phyloP scores from a whole-genome alignment of 2,113 vertebrate genomes.

The Leuciscus idus region DNA sequence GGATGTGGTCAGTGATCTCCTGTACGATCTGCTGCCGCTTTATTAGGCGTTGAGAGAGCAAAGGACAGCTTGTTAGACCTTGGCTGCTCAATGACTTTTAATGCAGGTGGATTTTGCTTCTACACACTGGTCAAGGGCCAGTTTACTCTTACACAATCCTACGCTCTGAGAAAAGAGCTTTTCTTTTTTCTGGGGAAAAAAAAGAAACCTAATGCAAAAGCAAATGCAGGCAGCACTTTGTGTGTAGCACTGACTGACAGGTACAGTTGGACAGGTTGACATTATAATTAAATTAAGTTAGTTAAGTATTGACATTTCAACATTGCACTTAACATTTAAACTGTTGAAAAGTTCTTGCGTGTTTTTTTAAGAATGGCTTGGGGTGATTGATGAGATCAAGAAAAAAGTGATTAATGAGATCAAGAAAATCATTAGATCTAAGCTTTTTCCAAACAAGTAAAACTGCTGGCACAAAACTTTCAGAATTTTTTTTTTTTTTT shows the following conservation, averaged over 20 bases:
- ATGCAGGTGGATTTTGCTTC: slow-evolving; percentile 17
- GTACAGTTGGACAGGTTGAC: neutral
- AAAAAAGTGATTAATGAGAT: neutral
- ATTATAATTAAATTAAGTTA: neutral
- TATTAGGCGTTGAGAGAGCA: slow-evolving; percentile 36
- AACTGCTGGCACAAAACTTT: slow-evolving; percentile 13
- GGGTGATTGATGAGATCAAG: too few relatives aligned
- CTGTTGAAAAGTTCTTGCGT: neutral
- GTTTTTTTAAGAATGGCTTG: neutral
- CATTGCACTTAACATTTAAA: neutral
- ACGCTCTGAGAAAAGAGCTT: neutral
- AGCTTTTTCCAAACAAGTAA: neutral
- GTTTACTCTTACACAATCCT: neutral
- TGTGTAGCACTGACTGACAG: neutral
- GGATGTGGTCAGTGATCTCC: slow-evolving; percentile 20
- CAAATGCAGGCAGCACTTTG: neutral
- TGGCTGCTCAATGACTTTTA: slow-evolving; percentile 3
- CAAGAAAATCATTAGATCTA: neutral
- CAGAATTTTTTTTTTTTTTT: neutral
- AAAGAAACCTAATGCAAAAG: neutral
- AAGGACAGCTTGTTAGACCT: slow-evolving; percentile 21
- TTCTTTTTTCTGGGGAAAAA: neutral
- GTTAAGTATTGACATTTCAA: neutral
- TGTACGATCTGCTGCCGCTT: slow-evolving; percentile 9
- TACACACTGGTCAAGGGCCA: neutral